phyloP scores from a whole-genome alignment of 2,797 vertebrate species.

The Lepidocolaptes lacrymiger region DNA sequence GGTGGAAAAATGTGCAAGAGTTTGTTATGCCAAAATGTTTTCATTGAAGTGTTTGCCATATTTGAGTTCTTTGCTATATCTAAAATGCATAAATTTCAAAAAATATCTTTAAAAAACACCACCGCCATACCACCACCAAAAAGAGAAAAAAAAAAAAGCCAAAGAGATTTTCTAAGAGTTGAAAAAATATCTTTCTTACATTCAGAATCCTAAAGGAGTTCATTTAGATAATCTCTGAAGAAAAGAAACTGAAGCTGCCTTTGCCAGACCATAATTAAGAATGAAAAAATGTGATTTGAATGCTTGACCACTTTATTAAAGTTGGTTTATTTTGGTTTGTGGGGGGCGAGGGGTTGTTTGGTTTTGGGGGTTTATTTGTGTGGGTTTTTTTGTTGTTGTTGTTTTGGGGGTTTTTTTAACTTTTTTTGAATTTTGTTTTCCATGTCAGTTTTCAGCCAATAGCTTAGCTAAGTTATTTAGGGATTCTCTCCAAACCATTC shows the following conservation, averaged over 20 bases:
- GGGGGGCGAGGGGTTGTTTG: not conserved
- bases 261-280: not conserved
- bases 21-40: not conserved
- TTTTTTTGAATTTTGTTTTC: not conserved
- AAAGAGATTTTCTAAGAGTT: not conserved
- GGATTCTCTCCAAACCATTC: not conserved
- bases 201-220: not conserved
- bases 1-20: not conserved
- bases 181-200: not conserved
- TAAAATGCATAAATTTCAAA: not conserved
- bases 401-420: fast-evolving
- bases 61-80: not conserved
- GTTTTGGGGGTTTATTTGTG: not conserved
- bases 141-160: not conserved
- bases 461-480: not conserved
- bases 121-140: not conserved
- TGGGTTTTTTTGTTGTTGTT: not conserved
- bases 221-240: not conserved
- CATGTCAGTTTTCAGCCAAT: not conserved
- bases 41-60: not conserved
- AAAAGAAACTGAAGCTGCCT: not conserved
- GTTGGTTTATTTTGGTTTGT: not conserved
- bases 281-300: not conserved
- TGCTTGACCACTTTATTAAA: not conserved
- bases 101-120: not conserved